Conservation (phyloP, 2,113 vertebrate genomes). For the Myotis brandtii region DNA sequence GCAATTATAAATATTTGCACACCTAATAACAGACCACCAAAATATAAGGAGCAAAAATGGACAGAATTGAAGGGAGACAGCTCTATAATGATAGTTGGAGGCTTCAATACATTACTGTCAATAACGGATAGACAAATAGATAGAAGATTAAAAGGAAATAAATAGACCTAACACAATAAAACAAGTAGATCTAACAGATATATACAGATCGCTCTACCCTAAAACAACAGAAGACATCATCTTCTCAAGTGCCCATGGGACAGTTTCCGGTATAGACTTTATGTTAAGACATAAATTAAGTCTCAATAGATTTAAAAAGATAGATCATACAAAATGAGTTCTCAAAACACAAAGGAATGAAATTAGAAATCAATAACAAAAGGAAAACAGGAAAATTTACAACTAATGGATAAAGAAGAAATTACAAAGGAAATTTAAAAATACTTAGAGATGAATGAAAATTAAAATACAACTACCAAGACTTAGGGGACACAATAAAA, state of each 20-base stretch:
- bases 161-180: background rate
- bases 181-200: background rate
- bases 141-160: background rate
- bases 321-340: background rate
- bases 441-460: background rate
- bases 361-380: background rate
- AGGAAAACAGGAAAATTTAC: background rate
- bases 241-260: background rate
- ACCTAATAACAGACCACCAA: background rate
- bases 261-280: background rate
- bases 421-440: background rate
- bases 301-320: background rate
- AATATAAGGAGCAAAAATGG: background rate
- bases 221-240: background rate
- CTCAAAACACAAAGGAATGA: background rate
- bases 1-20: background rate
- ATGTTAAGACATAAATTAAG: background rate
- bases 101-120: background rate
- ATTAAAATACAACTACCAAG: background rate
- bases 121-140: background rate
- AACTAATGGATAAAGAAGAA: background rate
- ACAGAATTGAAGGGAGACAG: background rate
- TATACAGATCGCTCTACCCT: background rate
- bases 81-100: background rate
- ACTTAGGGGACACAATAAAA: background rate